Conservation (phyloP, 2,888 invertebrate species). For the Rhamnusium bicolor region DNA sequence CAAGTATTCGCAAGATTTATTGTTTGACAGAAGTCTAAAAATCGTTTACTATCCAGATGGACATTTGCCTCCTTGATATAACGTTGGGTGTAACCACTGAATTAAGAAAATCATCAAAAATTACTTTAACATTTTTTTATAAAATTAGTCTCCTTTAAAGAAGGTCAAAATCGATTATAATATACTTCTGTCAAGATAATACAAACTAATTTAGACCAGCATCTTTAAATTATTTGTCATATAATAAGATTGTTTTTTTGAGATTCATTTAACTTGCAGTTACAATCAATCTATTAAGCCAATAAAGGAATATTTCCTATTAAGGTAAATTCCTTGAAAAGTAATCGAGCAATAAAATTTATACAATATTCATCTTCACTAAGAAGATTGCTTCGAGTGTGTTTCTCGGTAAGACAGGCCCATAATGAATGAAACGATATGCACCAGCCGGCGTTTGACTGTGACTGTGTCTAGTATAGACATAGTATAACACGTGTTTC, state of each 20-base stretch:
- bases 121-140: too few relatives aligned
- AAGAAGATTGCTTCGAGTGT: constrained; percentile 12
- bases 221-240: not conserved
- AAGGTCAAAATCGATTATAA: not conserved
- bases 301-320: constrained; percentile 17
- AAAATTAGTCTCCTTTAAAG: too few relatives aligned
- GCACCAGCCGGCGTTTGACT: not conserved
- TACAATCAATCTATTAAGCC: constrained; percentile 12
- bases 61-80: too few relatives aligned
- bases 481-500: constrained; percentile 48
- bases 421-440: constrained; percentile 20
- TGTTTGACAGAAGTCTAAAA: too few relatives aligned
- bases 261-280: constrained; percentile 2
- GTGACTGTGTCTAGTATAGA: constrained; percentile 15
- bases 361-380: not conserved
- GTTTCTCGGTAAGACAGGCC: not conserved
- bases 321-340: constrained; percentile 11
- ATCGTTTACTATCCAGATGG: too few relatives aligned
- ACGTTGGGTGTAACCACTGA: too few relatives aligned
- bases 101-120: too few relatives aligned
- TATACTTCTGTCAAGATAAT: not conserved
- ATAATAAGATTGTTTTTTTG: not conserved
- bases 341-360: not conserved
- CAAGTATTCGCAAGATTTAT: too few relatives aligned
- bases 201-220: not conserved